Base-by-base conservation (phyloP, 2,113 vertebrate genomes). In the Tragelaphus strepsiceros region DNA sequence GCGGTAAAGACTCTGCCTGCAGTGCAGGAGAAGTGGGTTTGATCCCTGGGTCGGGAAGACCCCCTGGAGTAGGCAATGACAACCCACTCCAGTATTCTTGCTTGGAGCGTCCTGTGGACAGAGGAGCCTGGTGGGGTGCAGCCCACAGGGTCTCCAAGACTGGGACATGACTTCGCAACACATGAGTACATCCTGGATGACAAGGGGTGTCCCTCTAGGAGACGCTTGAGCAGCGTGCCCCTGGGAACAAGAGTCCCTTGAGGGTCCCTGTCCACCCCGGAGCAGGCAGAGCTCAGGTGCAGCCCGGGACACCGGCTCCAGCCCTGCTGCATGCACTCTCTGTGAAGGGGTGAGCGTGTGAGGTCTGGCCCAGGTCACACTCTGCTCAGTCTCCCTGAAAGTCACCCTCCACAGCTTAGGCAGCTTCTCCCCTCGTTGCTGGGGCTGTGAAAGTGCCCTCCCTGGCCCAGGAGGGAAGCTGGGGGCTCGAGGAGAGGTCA, bases 321-420 rank as follows among this genome's bases (percentile, higher is more conserved):
- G 15, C 11, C 8, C 22, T 12, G 28, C 46, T 0, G 0, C 0
- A 4, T 3, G 56, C 64, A 7, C 35, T 3, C 0, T 17, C 56
- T 39, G 3, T 0, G 30, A 6, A 1, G 17, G 17, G n/a, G 7
- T 1, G 39, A 39, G 32, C 13, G 30, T 13, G 3, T 3, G 4
- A 30, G 2, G 17, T 19, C 24, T 21, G 81, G 12, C 54, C 35
- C 28, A 8, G 0, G 26, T 74, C 53, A 32, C 43, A 8, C 43
- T 39, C 49, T 24, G 15, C 83, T 13, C 2, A 0, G 17, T 26
- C 22, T 17, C 88, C 22, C 49, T 26, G 56, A 78, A 54, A 87
- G 24, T 8, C 51, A 5, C 35, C 35, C 58, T 56, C 62, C 2
- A 1, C 5, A 2, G 13, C 54, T 71, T 12, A 4, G 3, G 46